phyloP scores from a whole-genome alignment of 2,113 vertebrate species.

The Neolamprologus longior region DNA sequence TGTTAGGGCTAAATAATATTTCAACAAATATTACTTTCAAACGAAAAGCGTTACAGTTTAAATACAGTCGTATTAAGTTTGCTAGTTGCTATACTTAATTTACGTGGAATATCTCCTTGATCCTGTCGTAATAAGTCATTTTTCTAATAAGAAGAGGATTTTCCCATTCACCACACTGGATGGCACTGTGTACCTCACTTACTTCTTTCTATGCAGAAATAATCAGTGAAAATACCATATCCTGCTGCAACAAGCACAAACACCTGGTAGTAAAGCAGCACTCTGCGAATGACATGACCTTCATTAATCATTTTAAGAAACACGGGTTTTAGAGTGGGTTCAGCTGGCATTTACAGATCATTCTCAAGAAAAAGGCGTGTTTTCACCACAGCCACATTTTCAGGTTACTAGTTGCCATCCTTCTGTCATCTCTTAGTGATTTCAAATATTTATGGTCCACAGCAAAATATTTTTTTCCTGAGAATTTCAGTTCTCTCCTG shows the following conservation, averaged over 20 bases:
- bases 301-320: neutral
- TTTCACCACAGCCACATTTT: neutral
- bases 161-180: constrained; percentile 2
- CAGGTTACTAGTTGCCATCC: neutral
- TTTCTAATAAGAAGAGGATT: neutral
- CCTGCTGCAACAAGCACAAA: neutral
- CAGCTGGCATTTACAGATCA: neutral
- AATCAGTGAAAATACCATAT: neutral
- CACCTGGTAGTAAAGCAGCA: neutral
- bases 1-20: neutral
- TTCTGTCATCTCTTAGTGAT: neutral
- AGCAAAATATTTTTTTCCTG: neutral
- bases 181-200: constrained; percentile 28
- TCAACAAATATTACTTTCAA: neutral
- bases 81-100: neutral
- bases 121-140: neutral
- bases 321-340: accelerated
- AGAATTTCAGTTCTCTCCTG: neutral
- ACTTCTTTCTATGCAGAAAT: neutral
- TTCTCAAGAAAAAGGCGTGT: neutral
- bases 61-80: neutral
- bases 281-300: neutral
- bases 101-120: neutral
- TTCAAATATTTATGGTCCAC: neutral
- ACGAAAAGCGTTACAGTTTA: neutral